phyloP scores from a whole-genome alignment of 2,113 vertebrate species.

The Brienomyrus longianalis region DNA sequence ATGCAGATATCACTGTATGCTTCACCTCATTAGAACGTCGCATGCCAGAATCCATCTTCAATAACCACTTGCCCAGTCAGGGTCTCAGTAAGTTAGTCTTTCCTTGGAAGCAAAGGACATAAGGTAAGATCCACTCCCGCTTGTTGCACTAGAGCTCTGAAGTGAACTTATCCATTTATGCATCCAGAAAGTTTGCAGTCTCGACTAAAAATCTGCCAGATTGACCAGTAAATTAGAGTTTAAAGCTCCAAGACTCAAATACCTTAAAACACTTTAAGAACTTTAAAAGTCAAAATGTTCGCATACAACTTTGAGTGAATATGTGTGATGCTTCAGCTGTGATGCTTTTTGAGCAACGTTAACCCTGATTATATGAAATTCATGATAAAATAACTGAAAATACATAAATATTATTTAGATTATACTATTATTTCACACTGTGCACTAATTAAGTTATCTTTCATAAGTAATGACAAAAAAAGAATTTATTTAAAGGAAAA shows the following conservation, averaged over 20 bases:
- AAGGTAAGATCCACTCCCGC: not conserved
- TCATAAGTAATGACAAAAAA: not conserved
- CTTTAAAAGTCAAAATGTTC: not conserved
- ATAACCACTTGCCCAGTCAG: not conserved
- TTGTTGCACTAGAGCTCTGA: not conserved
- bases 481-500: not conserved
- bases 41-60: not conserved
- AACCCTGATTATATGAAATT: not conserved
- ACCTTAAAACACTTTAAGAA: not conserved
- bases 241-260: not conserved
- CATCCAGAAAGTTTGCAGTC: not conserved
- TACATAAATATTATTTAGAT: not conserved
- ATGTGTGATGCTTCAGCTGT: not conserved
- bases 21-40: not conserved
- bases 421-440: not conserved
- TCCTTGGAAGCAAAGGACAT: not conserved
- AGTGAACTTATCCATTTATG: not conserved
- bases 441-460: not conserved
- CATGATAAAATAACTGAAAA: not conserved
- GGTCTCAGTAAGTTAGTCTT: not conserved
- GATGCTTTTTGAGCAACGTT: not conserved
- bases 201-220: not conserved
- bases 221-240: not conserved
- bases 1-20: not conserved
- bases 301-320: not conserved